Conservation (phyloP, 2,113 vertebrate species). For the Podocnemis expansa region DNA sequence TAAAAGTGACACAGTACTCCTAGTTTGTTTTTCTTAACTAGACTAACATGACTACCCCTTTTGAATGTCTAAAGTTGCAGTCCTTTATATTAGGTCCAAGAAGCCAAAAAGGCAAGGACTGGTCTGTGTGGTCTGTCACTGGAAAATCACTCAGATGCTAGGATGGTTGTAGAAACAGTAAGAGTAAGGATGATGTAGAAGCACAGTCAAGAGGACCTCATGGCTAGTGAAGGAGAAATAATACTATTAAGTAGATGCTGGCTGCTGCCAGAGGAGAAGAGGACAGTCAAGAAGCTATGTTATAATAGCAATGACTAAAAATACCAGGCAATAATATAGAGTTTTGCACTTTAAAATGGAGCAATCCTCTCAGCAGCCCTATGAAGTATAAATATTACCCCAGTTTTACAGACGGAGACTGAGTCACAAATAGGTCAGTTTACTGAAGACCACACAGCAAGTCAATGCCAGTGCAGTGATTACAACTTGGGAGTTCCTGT, state of each 20-base stretch:
- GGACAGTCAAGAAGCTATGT: background rate
- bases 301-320: background rate
- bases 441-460: background rate
- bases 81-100: background rate
- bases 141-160: background rate
- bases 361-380: background rate
- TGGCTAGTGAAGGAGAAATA: background rate
- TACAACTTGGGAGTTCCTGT: fast-evolving
- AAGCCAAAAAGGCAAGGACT: constrained; percentile 1
- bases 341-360: background rate
- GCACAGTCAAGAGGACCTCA: background rate
- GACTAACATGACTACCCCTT: too few species aligned
- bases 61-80: background rate
- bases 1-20: too few species aligned
- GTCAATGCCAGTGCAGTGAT: fast-evolving
- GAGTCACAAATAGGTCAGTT: background rate
- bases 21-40: too few species aligned
- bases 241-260: background rate
- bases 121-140: background rate
- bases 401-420: background rate
- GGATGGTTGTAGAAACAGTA: background rate
- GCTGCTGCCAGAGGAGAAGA: background rate
- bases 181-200: background rate
- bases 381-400: background rate
- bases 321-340: background rate